phyloP scores from a whole-genome alignment of 2,797 vertebrate species.

The Peromyscus eremicus region DNA sequence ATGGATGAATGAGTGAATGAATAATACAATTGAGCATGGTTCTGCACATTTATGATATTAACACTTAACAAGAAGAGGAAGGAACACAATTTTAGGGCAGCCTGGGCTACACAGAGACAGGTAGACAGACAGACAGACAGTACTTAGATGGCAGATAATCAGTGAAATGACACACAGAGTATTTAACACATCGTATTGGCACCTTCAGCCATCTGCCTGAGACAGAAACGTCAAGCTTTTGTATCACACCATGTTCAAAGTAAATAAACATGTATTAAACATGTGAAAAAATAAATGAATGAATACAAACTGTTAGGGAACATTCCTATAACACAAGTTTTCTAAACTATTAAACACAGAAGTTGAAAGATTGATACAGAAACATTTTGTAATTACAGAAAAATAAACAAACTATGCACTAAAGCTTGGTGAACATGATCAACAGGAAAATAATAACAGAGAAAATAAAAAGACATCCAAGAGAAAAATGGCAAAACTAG shows the following conservation, averaged over 20 bases:
- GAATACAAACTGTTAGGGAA: neutral
- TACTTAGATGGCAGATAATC: neutral
- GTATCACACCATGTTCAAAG: neutral
- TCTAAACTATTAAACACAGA: neutral
- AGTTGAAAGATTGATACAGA: neutral
- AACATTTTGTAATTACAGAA: neutral
- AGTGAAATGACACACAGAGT: neutral
- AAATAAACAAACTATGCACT: neutral
- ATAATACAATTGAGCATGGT: neutral
- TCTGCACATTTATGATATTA: neutral
- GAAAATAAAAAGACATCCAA: neutral
- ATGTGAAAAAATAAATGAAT: neutral
- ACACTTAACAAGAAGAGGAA: neutral
- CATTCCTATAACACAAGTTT: neutral
- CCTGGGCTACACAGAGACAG: neutral
- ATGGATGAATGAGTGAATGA: neutral
- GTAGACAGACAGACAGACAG: too few relatives aligned
- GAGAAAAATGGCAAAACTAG: constrained; percentile 12
- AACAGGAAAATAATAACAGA: neutral
- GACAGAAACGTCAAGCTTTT: neutral
- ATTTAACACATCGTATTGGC: neutral
- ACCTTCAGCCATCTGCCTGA: neutral
- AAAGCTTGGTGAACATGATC: neutral
- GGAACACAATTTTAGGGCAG: neutral
- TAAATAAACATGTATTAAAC: neutral